Evolutionary conservation across 2,888 invertebrate genomes (phyloP).

Genomic region (Eurytoma adleriae): DNA sequence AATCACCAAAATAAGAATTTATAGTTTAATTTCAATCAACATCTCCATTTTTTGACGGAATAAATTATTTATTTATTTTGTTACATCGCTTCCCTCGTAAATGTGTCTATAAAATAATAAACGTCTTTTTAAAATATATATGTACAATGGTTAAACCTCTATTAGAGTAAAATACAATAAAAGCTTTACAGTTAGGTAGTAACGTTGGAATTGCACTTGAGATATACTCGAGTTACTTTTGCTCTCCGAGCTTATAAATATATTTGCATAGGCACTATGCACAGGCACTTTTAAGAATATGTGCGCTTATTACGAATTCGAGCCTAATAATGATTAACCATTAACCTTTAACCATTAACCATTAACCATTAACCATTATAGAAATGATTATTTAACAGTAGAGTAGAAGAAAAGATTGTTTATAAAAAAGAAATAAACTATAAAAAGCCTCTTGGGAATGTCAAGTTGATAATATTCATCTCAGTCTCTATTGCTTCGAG

Average conservation of each 20-base stretch:
- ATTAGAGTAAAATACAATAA: not conserved
- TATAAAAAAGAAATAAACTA: conserved; percentile 1
- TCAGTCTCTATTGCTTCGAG: conserved; percentile 56
- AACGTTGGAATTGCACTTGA: conserved; percentile 39
- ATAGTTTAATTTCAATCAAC: too few species aligned
- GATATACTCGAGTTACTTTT: not conserved
- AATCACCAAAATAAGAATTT: too few species aligned
- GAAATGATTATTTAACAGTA: not conserved
- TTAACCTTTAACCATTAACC: not conserved
- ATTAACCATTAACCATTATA: not conserved
- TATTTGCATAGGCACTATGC: not conserved
- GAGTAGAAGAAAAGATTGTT: not conserved
- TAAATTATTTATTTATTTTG: too few species aligned
- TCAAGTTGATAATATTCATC: not conserved
- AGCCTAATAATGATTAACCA: too few species aligned
- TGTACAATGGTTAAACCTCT: too few species aligned
- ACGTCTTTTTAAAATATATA: too few species aligned
- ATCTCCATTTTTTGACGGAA: too few species aligned
- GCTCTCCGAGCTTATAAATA: not conserved
- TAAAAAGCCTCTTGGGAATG: conserved; percentile 36
- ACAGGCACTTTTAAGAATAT: conserved; percentile 34
- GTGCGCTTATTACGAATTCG: conserved; percentile 15
- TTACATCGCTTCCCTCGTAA: too few species aligned
- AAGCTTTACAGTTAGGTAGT: conserved; percentile 8
- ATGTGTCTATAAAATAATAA: too few species aligned